These are phyloP conservation scores for Phorcus lineatus DNA, from an alignment of 2,888 invertebrate genomes.

Conservation along the genomic window DNA sequence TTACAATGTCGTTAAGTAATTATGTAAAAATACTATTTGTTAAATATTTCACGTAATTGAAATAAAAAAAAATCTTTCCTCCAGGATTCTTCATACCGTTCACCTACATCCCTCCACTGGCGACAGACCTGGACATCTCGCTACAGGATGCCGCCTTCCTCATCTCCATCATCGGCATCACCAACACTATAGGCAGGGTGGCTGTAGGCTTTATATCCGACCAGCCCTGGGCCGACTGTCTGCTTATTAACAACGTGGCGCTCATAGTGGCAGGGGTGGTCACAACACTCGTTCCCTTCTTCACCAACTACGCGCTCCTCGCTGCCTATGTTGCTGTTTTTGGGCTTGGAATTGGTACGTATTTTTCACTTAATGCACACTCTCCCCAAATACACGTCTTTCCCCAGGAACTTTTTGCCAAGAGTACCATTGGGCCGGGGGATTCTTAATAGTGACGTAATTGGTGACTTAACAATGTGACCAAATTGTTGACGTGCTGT, in stretches of 20 bases:
- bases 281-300: slow-evolving; percentile 86
- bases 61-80: too few relatives aligned
- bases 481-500: too few relatives aligned
- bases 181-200: slow-evolving; percentile 56
- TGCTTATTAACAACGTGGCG: slow-evolving; percentile 91
- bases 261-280: slow-evolving; percentile 93
- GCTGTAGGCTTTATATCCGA: slow-evolving; percentile 81
- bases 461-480: too few relatives aligned
- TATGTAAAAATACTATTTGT: too few relatives aligned
- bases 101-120: slow-evolving; percentile 81
- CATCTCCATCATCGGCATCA: slow-evolving; percentile 84
- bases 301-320: slow-evolving; percentile 81
- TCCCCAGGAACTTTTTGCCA: too few relatives aligned
- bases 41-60: too few relatives aligned
- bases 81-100: slow-evolving; percentile 94
- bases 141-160: slow-evolving; percentile 80
- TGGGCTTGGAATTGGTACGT: slow-evolving; percentile 89
- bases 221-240: slow-evolving; percentile 88
- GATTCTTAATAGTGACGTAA: too few relatives aligned
- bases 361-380: neutral
- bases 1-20: too few relatives aligned
- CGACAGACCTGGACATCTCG: slow-evolving; percentile 55
- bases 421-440: too few relatives aligned
- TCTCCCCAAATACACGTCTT: too few relatives aligned
- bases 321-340: slow-evolving; percentile 88